Evolutionary conservation across 2,888 invertebrate species (phyloP).

Genomic region (Aethes cnicana): DNA sequence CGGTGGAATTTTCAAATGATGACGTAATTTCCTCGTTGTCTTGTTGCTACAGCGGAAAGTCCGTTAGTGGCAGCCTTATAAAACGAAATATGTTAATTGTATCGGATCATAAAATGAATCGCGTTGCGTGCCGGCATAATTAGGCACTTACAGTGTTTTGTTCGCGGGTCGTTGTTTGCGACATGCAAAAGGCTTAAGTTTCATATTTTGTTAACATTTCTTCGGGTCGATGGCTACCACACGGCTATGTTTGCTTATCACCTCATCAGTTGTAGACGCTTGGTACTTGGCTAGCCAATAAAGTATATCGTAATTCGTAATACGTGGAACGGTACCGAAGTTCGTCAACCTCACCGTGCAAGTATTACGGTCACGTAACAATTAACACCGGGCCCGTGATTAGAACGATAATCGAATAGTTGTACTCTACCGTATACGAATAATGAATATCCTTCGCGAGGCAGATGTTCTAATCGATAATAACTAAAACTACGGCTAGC

Average conservation of each 20-base stretch:
- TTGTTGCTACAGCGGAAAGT: background rate
- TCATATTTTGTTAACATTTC: too few species aligned
- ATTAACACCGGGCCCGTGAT: slow-evolving; percentile 26
- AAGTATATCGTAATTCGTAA: slow-evolving; percentile 8
- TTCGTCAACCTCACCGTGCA: slow-evolving; percentile 20
- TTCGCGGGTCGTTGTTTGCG: too few species aligned
- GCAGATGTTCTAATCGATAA: too few species aligned
- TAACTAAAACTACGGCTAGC: too few species aligned
- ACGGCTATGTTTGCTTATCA: background rate
- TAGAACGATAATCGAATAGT: slow-evolving; percentile 25
- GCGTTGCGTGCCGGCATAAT: background rate
- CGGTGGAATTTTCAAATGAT: background rate
- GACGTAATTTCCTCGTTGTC: background rate
- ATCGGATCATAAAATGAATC: background rate
- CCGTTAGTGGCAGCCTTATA: background rate
- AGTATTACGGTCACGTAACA: slow-evolving; percentile 25
- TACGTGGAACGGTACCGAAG: slow-evolving; percentile 13
- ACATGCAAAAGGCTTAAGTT: too few species aligned
- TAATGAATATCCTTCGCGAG: background rate
- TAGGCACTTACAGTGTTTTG: too few species aligned
- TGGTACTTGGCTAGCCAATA: background rate
- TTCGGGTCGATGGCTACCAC: too few species aligned
- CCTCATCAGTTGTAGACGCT: background rate
- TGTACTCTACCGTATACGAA: slow-evolving; percentile 12
- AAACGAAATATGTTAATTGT: background rate